A percentile compares a stretch with the other conserved stretches of the same genome.
Evolutionary conservation across 2,888 invertebrate species (phyloP).

Genomic region (Noctua janthe): DNA sequence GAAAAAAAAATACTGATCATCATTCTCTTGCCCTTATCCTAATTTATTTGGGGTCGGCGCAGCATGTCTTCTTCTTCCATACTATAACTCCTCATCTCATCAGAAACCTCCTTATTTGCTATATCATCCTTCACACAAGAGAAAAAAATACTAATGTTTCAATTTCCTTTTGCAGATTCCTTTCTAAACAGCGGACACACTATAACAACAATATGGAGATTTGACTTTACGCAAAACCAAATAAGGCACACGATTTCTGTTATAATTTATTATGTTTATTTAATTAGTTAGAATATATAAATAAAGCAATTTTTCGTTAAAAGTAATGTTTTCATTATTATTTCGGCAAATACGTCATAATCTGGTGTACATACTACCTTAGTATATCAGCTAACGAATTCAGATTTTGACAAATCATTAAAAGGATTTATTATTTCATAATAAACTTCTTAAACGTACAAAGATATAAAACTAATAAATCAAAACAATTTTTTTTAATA

Average conservation of each 20-base stretch:
- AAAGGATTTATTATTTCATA: not conserved
- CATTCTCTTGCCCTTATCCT: too few species aligned
- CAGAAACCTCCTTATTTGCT: too few species aligned
- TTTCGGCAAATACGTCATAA: not conserved
- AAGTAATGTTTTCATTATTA: not conserved
- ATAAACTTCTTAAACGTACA: not conserved
- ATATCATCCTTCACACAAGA: too few species aligned
- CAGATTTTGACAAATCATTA: not conserved
- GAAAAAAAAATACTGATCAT: not conserved
- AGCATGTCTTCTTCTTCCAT: too few species aligned
- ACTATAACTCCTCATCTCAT: too few species aligned
- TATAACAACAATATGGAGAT: not conserved
- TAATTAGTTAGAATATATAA: constrained; percentile 55
- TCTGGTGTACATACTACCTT: not conserved
- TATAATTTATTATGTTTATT: constrained; percentile 60
- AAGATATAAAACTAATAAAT: not conserved
- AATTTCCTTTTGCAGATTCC: constrained; percentile 60
- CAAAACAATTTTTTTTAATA: constrained; percentile 13
- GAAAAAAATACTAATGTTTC: not conserved
- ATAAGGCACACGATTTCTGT: constrained; percentile 20
- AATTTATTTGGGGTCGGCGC: too few species aligned
- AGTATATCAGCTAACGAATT: not conserved
- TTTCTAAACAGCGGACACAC: constrained; percentile 29
- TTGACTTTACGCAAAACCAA: constrained; percentile 25
- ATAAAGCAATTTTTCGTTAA: constrained; percentile 58